phyloP scores from a whole-genome alignment of 2,113 vertebrate species.

The Saguinus midas region DNA sequence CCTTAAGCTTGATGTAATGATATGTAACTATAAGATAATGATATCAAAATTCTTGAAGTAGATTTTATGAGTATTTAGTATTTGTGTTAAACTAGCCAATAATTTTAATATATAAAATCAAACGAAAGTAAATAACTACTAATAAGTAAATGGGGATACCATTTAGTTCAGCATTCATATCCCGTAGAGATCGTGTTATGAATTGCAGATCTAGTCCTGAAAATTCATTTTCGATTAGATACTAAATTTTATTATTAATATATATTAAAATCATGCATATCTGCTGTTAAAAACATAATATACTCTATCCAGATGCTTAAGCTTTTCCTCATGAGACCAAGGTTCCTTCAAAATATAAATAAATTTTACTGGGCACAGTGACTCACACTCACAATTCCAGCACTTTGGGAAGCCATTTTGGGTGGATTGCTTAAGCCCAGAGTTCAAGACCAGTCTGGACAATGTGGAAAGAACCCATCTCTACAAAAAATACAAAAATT shows the following conservation, averaged over 20 bases:
- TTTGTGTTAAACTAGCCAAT: slow-evolving; percentile 7
- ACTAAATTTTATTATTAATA: neutral
- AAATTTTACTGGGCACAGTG: neutral
- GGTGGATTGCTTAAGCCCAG: too few relatives aligned
- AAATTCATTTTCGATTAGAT: slow-evolving; percentile 18
- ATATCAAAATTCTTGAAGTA: neutral
- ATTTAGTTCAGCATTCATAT: slow-evolving; percentile 32
- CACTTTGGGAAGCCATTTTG: too few relatives aligned
- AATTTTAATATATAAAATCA: slow-evolving; percentile 22
- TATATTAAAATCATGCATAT: neutral
- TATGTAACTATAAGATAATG: neutral
- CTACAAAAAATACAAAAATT: too few relatives aligned
- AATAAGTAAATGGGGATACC: neutral
- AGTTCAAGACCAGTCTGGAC: too few relatives aligned
- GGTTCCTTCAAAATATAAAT: neutral
- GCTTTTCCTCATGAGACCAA: neutral
- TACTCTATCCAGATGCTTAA: neutral
- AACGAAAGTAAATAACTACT: slow-evolving; percentile 16
- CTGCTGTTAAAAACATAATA: neutral
- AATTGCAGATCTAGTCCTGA: neutral
- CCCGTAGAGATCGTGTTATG: neutral
- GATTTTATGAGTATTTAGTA: slow-evolving; percentile 27
- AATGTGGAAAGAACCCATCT: too few relatives aligned
- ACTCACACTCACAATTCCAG: too few relatives aligned
- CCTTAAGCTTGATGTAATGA: neutral